Base-by-base conservation (phyloP, 2,888 invertebrate genomes). In the Caenorhabditis zanzibari region DNA sequence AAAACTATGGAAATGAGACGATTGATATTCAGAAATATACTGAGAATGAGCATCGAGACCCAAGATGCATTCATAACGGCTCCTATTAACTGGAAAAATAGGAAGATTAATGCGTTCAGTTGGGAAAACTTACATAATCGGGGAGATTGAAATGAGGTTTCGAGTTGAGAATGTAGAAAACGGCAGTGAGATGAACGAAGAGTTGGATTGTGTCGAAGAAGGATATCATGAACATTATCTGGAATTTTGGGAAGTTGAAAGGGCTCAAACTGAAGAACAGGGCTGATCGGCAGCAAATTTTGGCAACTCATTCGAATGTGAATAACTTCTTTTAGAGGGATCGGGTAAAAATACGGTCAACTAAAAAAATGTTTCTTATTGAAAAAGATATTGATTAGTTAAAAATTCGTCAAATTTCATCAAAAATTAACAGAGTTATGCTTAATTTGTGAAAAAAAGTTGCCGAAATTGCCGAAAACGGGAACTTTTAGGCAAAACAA, bases 191-290 rank as follows among this genome's bases (percentile, higher is more conserved):
- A 47, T 87, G 86, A 26, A 87, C 72, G 49, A 80, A 66, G 19
- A 87, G 49, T 61, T 87, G 86, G 35, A 87, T 74, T 2, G 81
- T 82, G 49, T 87, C 86, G 10, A 84, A 74, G 3, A 87, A 47
- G 5, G 85, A 85, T 2, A 87, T 84, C 63, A 82, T 73, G 32
- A 85, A 77, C 85, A 87, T 87, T 16, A 87, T 85, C 76, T 84
- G 83, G 61, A 85, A 69, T 14, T 38, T 49, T 7, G 7, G 32
- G 14, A 26, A 47, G 24, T 26, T n/a, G n/a, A n/a, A n/a, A n/a
- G n/a, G n/a, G n/a, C n/a, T n/a, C n/a, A n/a, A n/a, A n/a, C n/a
- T n/a, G n/a, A n/a, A n/a, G n/a, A n/a, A n/a, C n/a, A n/a, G n/a
- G n/a, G n/a, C n/a, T n/a, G n/a, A n/a, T n/a, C n/a, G n/a, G n/a